Evolutionary conservation across 2,113 vertebrate species (phyloP), one percentile per base, ranked within the genome.

Genomic region (Dipodomys merriami): DNA sequence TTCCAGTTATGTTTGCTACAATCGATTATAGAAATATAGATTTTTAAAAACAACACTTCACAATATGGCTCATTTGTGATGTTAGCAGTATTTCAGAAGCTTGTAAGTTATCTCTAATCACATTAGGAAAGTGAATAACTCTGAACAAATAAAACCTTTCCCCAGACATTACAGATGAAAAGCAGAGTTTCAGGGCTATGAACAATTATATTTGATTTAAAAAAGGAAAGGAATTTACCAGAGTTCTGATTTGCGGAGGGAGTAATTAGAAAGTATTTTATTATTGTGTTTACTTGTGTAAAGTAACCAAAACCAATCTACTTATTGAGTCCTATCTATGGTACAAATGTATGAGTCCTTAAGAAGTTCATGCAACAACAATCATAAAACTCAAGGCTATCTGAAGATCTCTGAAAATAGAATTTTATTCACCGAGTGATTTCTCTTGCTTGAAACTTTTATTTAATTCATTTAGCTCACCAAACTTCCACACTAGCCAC

Each of bases 151-250:
- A 69, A 76, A 80, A 80, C 62, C 0, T 73, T 95, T 86, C 19
- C 25, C 30, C 7, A 91, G 71, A 64, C 2, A 53, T 78, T 73
- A 79, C 1, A 80, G 20, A 79, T 44, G 90, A 90, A 89, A 39
- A 60, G 15, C 6, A 89, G 72, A 88, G 13, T 29, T 91, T 89
- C 64, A 78, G 49, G 29, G 39, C 20, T 29, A 73, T 25, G 13
- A 89, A 15, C 90, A 88, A 94, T n/a, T 80, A 88, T 82, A 91
- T 49, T 67, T 87, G 30, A 84, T 57, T 88, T 80, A 69, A 77
- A 78, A 72, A 80, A 93, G 53, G 79, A 90, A 80, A 89, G n/a
- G 64, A 80, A 69, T 7, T 62, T 91, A 18, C 4, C 44, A 82
- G 39, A 68, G 2, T 83, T 96, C 77, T 91, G 57, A 76, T 12